phyloP scores from a whole-genome alignment of 2,113 vertebrate species.

The Otis tarda region DNA sequence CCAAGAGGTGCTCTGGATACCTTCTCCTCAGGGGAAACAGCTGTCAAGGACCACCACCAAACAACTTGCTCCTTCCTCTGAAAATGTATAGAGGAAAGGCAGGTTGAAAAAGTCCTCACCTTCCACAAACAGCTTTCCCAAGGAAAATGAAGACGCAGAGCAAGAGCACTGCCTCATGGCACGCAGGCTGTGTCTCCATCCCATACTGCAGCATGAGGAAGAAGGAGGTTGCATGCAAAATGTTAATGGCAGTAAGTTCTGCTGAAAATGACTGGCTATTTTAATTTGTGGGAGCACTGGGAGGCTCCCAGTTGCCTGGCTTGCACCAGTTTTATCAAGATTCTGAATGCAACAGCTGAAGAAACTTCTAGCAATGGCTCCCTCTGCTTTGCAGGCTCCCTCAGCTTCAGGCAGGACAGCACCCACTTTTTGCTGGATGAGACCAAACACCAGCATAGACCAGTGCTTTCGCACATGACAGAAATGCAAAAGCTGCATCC shows the following conservation, averaged over 20 bases:
- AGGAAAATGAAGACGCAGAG: neutral
- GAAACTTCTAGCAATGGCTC: neutral
- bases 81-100: fast-evolving
- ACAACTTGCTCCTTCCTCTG: neutral
- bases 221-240: neutral
- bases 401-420: neutral
- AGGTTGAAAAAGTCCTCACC: neutral
- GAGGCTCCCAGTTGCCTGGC: neutral
- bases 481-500: neutral
- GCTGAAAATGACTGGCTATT: neutral
- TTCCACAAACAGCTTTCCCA: neutral
- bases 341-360: neutral
- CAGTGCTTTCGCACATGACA: neutral
- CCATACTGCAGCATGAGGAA: fast-evolving
- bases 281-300: neutral
- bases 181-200: neutral
- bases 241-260: neutral
- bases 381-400: neutral
- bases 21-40: neutral
- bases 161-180: neutral
- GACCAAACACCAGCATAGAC: neutral
- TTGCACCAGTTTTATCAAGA: neutral
- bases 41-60: neutral
- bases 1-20: too few species aligned
- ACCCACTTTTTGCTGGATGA: neutral